These are phyloP conservation scores for Synergus gifuensis DNA, from an alignment of 2,888 invertebrate species.

Conservation along the genomic window DNA sequence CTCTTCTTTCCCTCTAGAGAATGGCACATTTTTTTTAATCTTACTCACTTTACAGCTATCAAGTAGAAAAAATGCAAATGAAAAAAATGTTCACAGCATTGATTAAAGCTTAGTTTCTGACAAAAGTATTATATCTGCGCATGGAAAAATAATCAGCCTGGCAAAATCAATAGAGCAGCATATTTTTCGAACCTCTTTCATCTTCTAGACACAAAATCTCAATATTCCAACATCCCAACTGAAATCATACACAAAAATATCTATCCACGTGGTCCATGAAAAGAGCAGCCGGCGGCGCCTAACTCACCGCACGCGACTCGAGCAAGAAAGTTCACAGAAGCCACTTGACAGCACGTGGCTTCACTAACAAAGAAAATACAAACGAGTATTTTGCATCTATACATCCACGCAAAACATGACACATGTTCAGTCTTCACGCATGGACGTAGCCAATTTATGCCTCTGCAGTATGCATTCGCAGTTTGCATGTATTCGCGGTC, in stretches of 20 bases:
- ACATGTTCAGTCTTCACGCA: slow-evolving; percentile 24
- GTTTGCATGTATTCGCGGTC: background rate
- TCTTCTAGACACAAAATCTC: background rate
- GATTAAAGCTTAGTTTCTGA: too few species aligned
- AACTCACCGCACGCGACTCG: slow-evolving; percentile 36
- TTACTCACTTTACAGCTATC: background rate
- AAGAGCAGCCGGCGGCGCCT: background rate
- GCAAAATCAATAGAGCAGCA: background rate
- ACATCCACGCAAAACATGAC: background rate
- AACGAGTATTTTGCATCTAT: slow-evolving; percentile 24
- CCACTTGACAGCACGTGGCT: slow-evolving; percentile 43
- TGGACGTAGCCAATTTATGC: slow-evolving; percentile 32
- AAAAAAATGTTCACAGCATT: background rate
- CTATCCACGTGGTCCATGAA: background rate
- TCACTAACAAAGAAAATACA: slow-evolving; percentile 42
- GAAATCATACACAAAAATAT: background rate
- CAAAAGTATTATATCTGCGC: too few species aligned
- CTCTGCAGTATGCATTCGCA: slow-evolving; percentile 1
- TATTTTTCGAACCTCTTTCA: background rate
- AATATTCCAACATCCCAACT: background rate
- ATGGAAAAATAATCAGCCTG: too few species aligned
- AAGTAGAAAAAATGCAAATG: background rate
- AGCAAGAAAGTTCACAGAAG: slow-evolving; percentile 33
- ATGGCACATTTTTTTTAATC: background rate
- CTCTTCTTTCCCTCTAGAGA: background rate